These are phyloP conservation scores for Capromys pilorides DNA, from an alignment of 2,797 vertebrate species.

Conservation along the genomic window DNA sequence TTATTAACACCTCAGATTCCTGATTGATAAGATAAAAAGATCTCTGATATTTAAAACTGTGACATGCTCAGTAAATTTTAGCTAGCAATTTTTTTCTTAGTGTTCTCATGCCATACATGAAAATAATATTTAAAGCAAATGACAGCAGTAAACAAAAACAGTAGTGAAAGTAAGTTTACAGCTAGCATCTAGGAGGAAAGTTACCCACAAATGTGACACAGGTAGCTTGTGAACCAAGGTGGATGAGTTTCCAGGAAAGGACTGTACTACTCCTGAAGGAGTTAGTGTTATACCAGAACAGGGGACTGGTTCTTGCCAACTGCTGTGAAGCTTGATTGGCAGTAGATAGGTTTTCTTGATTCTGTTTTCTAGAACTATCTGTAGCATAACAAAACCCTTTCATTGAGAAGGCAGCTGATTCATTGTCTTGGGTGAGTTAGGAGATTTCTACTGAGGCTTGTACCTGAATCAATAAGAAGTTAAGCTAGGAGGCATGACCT, in stretches of 20 bases:
- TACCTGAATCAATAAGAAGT: not conserved
- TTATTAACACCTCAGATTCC: not conserved
- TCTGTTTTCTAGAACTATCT: not conserved
- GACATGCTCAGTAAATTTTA: not conserved
- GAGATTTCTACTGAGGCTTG: not conserved
- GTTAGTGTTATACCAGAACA: not conserved
- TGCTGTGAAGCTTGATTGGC: not conserved
- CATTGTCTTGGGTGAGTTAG: not conserved
- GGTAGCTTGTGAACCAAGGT: not conserved
- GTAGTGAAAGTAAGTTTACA: not conserved
- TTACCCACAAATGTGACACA: not conserved
- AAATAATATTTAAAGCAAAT: not conserved
- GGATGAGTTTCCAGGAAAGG: not conserved
- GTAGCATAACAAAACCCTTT: not conserved
- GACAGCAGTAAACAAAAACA: not conserved
- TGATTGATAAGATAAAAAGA: not conserved
- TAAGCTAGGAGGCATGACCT: not conserved
- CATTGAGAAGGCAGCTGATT: not conserved
- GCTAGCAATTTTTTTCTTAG: not conserved
- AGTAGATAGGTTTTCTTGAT: not conserved
- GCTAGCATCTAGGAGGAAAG: not conserved
- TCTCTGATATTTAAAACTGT: not conserved
- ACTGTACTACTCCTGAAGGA: not conserved
- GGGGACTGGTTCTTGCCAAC: fast-evolving
- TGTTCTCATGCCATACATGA: not conserved